Evolutionary conservation across 2,113 vertebrate species (phyloP), one percentile per base, ranked within the genome.

Genomic region (Hypocryptadius cinnamomeus): DNA sequence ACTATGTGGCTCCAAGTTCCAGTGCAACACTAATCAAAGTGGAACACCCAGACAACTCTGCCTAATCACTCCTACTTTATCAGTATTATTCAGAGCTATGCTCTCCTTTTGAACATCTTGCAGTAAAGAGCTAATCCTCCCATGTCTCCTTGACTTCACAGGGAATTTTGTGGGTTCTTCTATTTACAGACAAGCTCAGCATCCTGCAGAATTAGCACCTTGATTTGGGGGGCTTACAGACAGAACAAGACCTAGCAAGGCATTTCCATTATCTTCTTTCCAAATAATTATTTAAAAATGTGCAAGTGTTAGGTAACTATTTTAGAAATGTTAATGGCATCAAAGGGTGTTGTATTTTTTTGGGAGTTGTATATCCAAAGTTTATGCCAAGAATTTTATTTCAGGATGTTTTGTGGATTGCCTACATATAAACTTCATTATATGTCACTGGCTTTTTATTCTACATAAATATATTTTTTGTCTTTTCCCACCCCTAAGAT

Each of bases 401-500:
- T 85, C 91, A 91, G 88, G 73, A 39, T 87, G 44, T 96, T 95
- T 37, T 86, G 71, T 93, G 93, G 74, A 65, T 85, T 84, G 71
- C 79, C 82, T 92, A 84, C 90, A 15, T 91, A 69, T 54, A 60
- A 85, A 73, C 56, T 76, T 74, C n/a, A 71, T 51, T 80, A 40
- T 79, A n/a, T 94, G 40, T 70, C 30, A 70, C 47, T 96, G 48
- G 33, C 60, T 94, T 71, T 85, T 87, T 88, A 65, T 93, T 65
- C 33, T 94, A 95, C 85, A 95, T 92, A 86, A 97, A 85, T 79
- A 35, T 93, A 69, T 83, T 93, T 88, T 92, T 91, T 94, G 84
- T 93, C 57, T 94, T 94, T 93, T 87, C 97, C 91, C 87, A 96
- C 85, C 63, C 85, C 79, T 72, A 96, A 99, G 99, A 98, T 92